Base-by-base conservation (phyloP, 2,888 invertebrate species). In the Parelbella ahira region DNA sequence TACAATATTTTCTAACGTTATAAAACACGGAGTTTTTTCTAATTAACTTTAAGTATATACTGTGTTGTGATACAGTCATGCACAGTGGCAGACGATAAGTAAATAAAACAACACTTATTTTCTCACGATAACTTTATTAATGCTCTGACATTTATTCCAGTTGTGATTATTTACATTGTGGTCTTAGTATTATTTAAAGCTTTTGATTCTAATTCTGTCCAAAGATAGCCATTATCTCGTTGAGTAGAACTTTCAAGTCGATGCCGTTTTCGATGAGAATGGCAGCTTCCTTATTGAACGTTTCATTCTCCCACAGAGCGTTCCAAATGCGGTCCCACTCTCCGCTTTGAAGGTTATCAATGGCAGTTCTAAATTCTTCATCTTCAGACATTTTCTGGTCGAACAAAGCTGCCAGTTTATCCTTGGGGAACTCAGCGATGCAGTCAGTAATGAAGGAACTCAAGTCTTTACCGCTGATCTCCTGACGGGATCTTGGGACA, bases 311-410 rank as follows among this genome's bases (percentile, higher is more conserved):
- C 70, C 69, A 70, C 0, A 84, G 60, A 4, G 74, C 72, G 5
- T 19, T 15, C 44, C 64, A 72, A 2, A 68, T 47, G 3, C 58
- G 23, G 0, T 57, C 37, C 73, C 75, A 84, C 42, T 81, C 81
- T 0, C 73, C 73, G 11, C 72, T 67, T 3, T 63, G 27, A 1
- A 84, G 58, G 44, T 76, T 76, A 6, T 70, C 68, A 30, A 84
- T 67, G 4, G 82, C 72, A 0, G 48, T 54, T 25, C 48, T 68
- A 58, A 84, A 84, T 3, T 56, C 67, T 3, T 64, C 73, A 4
- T 81, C 75, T 21, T 70, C 73, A 1, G 60, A 59, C 18, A 72
- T 55, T 48, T 84, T 84, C 41, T 79, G 48, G 1, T 81, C 62
- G 47, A 56, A 82, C 4, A 84, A 71, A 0, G 69, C 77, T 0